These are phyloP conservation scores for Prolemur simus DNA, from an alignment of 2,113 vertebrate species.

Conservation along the genomic window DNA sequence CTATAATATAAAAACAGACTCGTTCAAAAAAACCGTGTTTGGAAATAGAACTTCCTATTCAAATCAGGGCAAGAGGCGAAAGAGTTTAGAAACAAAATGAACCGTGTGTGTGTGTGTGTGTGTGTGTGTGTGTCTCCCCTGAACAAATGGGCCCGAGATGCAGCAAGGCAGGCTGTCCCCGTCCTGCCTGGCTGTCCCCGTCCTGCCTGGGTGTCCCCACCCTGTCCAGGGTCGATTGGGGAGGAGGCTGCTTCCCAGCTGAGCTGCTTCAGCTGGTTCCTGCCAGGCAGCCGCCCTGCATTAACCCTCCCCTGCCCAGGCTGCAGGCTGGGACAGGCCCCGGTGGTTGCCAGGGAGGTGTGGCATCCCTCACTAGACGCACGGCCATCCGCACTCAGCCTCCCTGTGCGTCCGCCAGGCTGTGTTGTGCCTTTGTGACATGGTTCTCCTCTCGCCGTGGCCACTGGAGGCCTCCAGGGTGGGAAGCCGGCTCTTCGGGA, in stretches of 20 bases:
- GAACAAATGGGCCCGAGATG: background rate
- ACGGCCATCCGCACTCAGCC: accelerated
- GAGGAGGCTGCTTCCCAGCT: too few relatives aligned
- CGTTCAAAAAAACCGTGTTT: background rate
- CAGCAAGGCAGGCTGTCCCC: background rate
- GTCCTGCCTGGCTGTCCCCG: background rate
- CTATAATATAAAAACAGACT: background rate
- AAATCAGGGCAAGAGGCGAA: background rate
- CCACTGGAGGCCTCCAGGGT: background rate
- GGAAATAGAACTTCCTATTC: background rate
- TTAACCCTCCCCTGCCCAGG: background rate
- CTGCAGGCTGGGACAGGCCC: background rate
- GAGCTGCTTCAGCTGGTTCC: background rate
- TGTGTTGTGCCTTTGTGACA: background rate
- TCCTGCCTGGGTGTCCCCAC: background rate
- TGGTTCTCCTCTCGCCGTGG: accelerated
- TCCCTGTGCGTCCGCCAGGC: background rate
- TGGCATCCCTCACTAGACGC: background rate
- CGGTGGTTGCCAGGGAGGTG: accelerated
- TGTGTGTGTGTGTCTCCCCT: background rate
- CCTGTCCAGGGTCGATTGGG: background rate
- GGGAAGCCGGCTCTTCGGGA: background rate
- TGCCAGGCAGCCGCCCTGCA: background rate
- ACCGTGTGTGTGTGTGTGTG: accelerated
- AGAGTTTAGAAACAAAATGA: background rate